Conservation (phyloP, 2,888 invertebrate genomes). For the Ametastegia equiseti region DNA sequence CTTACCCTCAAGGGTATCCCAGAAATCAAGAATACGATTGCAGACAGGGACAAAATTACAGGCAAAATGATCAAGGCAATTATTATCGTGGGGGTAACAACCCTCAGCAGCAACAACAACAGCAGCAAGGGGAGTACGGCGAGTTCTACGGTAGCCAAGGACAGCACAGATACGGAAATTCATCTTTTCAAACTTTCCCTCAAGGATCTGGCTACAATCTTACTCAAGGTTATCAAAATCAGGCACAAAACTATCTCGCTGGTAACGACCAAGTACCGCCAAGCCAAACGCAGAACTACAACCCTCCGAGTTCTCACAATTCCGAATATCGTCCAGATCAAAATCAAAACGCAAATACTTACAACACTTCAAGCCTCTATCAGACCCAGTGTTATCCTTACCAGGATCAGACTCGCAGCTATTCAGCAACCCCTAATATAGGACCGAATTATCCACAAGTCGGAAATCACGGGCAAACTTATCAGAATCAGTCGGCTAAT, state of each 20-base stretch:
- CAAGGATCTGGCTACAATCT: conserved; percentile 65
- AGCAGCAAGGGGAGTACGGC: conserved; percentile 62
- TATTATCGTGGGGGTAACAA: conserved; percentile 66
- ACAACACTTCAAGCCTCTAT: conserved; percentile 64
- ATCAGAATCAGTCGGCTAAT: conserved; percentile 59
- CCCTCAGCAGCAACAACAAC: too few species aligned
- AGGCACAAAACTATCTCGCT: conserved; percentile 58
- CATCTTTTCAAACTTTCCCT: conserved; percentile 66
- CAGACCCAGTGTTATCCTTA: conserved; percentile 67
- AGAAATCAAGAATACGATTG: conserved; percentile 44
- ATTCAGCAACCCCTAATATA: conserved; percentile 64
- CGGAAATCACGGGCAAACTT: conserved; percentile 59
- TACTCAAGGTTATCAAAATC: conserved; percentile 61
- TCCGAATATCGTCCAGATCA: conserved; percentile 66
- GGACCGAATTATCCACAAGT: conserved; percentile 67
- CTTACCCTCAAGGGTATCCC: conserved; percentile 63
- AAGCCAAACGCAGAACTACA: conserved; percentile 55
- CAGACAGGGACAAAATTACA: conserved; percentile 61
- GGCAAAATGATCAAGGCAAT: conserved; percentile 66
- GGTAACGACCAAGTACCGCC: conserved; percentile 58
- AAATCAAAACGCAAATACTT: conserved; percentile 64
- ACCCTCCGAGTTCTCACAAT: conserved; percentile 53
- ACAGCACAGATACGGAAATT: conserved; percentile 68
- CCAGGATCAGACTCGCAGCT: conserved; percentile 68
- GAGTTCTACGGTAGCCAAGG: conserved; percentile 69